Base-by-base conservation (phyloP, 2,113 vertebrate species). In the Cisticola juncidis region DNA sequence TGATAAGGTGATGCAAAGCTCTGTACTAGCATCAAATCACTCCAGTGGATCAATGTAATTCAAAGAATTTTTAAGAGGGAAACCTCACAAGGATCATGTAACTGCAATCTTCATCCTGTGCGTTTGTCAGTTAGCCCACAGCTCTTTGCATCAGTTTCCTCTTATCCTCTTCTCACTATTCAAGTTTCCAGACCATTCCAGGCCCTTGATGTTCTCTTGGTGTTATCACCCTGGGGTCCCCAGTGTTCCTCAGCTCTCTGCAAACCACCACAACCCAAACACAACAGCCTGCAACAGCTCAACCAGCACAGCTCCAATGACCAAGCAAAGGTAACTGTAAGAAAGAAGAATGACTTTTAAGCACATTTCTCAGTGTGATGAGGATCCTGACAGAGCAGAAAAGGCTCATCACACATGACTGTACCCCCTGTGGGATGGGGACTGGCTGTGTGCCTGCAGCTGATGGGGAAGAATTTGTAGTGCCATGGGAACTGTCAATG, bases 21-120 rank as follows among this genome's bases (percentile, higher is more conserved):
- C 45, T 5, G 5, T 61, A 69, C 10, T 21, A 78, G 50, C 68
- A 82, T 50, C 76, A 83, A 65, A 93, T 90, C 61, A 72, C 31
- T 90, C 33, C 45, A 69, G 45, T 58, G 36, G 42, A 88, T 93
- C 68, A 62, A 77, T 80, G 80, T 24, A 8, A 4, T 45, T 73
- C 58, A 80, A 94, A 80, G 25, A 88, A 72, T 53, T 94, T 91
- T 92, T 72, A 61, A 77, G 60, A 86, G 36, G 40, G 88, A 93
- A 94, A 54, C 20, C 50, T 88, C 66, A 65, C 71, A 92, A 90
- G 54, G 42, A 83, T 69, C 66, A 57, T 12, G 25, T 47, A 92
- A 90, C 42, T 47, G 38, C 58, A 69, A 9, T 77, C 42, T 82
- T 86, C 74, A 80, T 45, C 58, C 62, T 50, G 18, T 0, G 1